phyloP scores from a whole-genome alignment of 1,140 invertebrate species.

The Bacillus rossius region DNA sequence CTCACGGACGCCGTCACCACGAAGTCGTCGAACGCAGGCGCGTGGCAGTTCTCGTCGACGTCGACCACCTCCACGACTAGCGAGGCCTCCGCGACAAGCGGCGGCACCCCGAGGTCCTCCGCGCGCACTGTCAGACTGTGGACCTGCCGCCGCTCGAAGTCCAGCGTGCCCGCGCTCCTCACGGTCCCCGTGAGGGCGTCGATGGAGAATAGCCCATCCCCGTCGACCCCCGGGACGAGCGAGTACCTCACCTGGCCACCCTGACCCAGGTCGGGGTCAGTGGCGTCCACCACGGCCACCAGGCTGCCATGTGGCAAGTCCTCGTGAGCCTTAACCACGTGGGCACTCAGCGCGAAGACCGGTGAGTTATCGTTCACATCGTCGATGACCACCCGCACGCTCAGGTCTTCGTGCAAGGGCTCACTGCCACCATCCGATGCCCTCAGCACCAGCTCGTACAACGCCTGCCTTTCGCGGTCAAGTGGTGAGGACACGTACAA shows the following conservation, averaged over 20 bases:
- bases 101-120: conserved; percentile 70
- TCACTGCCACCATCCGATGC: conserved; percentile 67
- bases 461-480: conserved; percentile 76
- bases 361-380: conserved; percentile 93
- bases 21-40: conserved; percentile 81
- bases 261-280: conserved; percentile 77
- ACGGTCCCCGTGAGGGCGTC: conserved; percentile 80
- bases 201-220: conserved; percentile 57
- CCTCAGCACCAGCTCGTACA: conserved; percentile 77
- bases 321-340: conserved; percentile 79
- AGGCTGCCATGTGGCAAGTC: conserved; percentile 85
- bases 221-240: conserved; percentile 56
- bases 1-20: conserved; percentile 61
- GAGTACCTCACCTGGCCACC: conserved; percentile 73
- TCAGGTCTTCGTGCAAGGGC: conserved; percentile 64
- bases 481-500: conserved; percentile 67
- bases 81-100: conserved; percentile 65
- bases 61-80: conserved; percentile 85
- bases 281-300: conserved; percentile 76
- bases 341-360: conserved; percentile 64
- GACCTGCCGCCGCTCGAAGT: conserved; percentile 84
- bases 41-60: conserved; percentile 85
- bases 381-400: conserved; percentile 70
- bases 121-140: conserved; percentile 83
- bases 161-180: conserved; percentile 64